Conservation (phyloP, 2,888 invertebrate genomes). For the Noctua janthina region DNA sequence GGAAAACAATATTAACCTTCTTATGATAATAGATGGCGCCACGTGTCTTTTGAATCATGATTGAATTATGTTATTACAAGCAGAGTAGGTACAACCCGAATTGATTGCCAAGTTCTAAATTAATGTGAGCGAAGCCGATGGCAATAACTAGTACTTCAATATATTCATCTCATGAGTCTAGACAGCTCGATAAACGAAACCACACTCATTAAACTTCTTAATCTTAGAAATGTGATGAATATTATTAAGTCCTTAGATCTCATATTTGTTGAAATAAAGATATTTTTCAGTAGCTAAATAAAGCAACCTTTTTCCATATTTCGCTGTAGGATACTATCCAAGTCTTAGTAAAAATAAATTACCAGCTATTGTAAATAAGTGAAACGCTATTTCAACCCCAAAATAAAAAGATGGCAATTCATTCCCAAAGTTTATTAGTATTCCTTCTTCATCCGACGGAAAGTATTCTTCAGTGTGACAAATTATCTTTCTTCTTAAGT, state of each 20-base stretch:
- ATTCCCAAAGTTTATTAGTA: conserved; percentile 47
- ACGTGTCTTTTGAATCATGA: too few species aligned
- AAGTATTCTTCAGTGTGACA: conserved; percentile 31
- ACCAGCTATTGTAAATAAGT: conserved; percentile 19
- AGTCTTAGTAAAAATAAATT: conserved; percentile 5
- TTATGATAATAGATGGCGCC: too few species aligned
- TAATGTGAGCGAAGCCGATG: too few species aligned
- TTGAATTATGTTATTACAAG: too few species aligned
- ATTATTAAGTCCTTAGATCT: not conserved
- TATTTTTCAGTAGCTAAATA: not conserved
- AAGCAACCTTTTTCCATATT: not conserved
- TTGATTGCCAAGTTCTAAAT: too few species aligned
- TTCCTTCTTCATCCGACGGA: conserved; percentile 19
- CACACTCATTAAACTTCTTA: not conserved
- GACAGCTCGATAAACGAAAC: not conserved
- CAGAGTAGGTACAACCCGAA: too few species aligned
- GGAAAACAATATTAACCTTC: too few species aligned
- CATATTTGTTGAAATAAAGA: not conserved
- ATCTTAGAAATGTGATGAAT: not conserved
- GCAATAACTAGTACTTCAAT: not conserved
- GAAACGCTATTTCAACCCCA: conserved; percentile 32
- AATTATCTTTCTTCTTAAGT: conserved; percentile 34
- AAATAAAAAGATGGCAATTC: conserved; percentile 25
- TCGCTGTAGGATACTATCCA: not conserved
- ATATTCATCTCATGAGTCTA: not conserved